Base-by-base conservation (phyloP, 30 jellyfish, hydroid and myxozoan genomes). In the Catostylus mosaicus region DNA sequence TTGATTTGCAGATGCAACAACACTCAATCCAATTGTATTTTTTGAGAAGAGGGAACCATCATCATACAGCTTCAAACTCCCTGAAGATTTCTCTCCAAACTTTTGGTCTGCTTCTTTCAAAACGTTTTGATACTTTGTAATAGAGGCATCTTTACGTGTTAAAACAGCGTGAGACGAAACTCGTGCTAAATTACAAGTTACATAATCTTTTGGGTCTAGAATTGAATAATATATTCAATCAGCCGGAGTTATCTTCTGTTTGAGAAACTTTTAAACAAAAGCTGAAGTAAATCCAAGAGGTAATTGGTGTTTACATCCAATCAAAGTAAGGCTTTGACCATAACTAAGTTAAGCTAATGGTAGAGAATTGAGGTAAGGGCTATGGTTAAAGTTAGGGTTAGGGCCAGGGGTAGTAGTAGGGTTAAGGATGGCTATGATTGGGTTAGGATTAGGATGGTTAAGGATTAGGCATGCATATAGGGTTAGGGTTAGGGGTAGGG, bases 81-180 rank as follows among this genome's bases (percentile, higher is more conserved):
- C 56, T 2, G 33, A 3, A 1, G 83, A 30, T 14, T 22, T 33
- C 37, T 67, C 83, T 12, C 83, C 75, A 50, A 20, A 61, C 71
- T 30, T 47, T 6, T 11, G 30, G 74, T 64, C 90, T 2, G 82
- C 66, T 5, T 40, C 65, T 30, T 34, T 48, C 40, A 80, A 66
- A 0, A 80, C 19, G 3, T 30, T 27, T n/a, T 80, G 90, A 43
- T 64, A 64, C 0, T 1, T 26, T 8, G 67, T 61, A 9, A 80
- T 67, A 64, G 74, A 63, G 63, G 85, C 82, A 12, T 79, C 89
- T 3, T 61, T 23, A 0, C 89, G 77, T 11, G 82, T 62, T 3
- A 79, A 9, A 40, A 79, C 89, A 30, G 73, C 89, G 54, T 79
- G 89, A 11, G 80, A 57, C 30, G 89, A 47, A 16, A 79, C 89